phyloP scores from a whole-genome alignment of 2,797 vertebrate species.

The Ptychadena robeensis region DNA sequence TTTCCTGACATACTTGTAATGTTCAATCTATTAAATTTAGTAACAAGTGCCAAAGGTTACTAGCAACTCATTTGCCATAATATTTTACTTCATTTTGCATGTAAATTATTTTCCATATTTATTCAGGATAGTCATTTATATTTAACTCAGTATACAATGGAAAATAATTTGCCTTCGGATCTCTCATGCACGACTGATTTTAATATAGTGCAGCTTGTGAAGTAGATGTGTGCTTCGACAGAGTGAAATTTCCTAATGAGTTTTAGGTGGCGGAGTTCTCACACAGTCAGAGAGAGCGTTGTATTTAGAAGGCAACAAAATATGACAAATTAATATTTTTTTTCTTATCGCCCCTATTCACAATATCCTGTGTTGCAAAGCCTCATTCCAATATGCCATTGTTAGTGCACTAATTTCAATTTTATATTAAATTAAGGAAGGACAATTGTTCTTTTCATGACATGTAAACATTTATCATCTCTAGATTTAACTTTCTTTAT shows the following conservation, averaged over 20 bases:
- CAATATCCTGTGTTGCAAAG: conserved; percentile 37
- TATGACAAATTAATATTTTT: conserved; percentile 29
- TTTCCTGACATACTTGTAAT: background rate
- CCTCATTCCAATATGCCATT: conserved; percentile 26
- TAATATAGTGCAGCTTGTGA: conserved; percentile 35
- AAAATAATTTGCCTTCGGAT: conserved; percentile 19
- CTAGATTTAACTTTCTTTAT: background rate
- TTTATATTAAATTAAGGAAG: conserved; percentile 18
- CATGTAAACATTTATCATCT: background rate
- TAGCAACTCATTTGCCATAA: background rate
- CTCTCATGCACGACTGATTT: conserved; percentile 38
- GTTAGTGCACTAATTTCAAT: conserved; percentile 17
- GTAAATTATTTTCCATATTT: conserved; percentile 34
- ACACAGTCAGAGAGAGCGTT: conserved; percentile 13
- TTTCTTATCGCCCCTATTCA: conserved; percentile 29
- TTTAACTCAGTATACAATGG: conserved; percentile 30
- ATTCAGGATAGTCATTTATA: conserved; percentile 14
- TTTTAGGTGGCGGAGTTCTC: conserved; percentile 19
- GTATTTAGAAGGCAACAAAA: conserved; percentile 32
- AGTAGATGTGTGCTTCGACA: background rate
- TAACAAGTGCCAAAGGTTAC: background rate
- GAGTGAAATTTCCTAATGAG: conserved; percentile 32
- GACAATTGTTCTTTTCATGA: conserved; percentile 2
- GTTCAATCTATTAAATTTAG: background rate
- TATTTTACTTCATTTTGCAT: conserved; percentile 21